These are phyloP conservation scores for Chaunax sp. DNA, from an alignment of 2,797 vertebrate genomes.

Conservation along the genomic window DNA sequence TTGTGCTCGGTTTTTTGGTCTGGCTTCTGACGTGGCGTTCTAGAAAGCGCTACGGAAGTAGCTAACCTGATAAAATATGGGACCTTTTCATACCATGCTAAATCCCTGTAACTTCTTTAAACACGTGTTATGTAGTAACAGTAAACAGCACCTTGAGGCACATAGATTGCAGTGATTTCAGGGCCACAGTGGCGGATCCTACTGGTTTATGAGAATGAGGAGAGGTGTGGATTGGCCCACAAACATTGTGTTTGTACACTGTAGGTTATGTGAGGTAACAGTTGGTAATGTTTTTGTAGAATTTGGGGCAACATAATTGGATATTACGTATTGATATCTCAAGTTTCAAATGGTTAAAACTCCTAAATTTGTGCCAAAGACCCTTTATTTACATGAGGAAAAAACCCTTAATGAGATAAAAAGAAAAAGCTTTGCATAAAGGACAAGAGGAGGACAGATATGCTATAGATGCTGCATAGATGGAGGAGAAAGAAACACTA, in stretches of 20 bases:
- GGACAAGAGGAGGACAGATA: no score
- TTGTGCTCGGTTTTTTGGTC: constrained; percentile 62
- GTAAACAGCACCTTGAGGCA: background rate
- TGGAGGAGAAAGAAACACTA: no score
- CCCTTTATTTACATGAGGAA: no score
- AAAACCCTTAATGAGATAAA: no score
- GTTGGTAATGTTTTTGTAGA: background rate
- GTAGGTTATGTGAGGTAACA: background rate
- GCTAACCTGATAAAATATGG: constrained; percentile 11
- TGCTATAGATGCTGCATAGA: no score
- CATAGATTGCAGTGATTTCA: background rate
- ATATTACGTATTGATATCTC: no score
- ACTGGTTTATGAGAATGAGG: background rate
- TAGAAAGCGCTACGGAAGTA: constrained; percentile 68
- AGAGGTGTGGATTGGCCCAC: background rate
- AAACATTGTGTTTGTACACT: background rate
- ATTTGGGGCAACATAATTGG: no score
- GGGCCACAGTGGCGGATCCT: background rate
- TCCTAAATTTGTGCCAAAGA: no score
- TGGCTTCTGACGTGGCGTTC: constrained; percentile 82
- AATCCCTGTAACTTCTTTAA: fast-evolving
- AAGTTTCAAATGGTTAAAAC: background rate
- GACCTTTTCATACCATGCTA: background rate
- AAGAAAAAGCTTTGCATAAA: no score
- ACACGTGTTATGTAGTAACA: background rate